Evolutionary conservation across 2,797 vertebrate species (phyloP).

Genomic region (Artibeus jamaicensis): DNA sequence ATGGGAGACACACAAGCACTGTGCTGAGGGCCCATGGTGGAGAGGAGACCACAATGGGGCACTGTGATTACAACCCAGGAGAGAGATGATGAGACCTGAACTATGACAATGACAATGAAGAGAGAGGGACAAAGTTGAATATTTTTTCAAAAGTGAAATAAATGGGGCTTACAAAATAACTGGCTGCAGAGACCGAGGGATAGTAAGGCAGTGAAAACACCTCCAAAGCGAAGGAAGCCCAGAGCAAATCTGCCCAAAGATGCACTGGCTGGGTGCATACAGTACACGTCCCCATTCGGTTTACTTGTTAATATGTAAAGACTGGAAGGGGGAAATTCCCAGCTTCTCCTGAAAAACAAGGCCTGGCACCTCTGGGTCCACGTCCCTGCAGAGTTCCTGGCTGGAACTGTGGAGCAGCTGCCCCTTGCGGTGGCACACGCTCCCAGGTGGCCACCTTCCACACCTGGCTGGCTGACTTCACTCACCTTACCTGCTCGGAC

Average conservation of each 20-base stretch:
- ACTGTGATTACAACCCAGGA: neutral
- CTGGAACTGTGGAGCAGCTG: neutral
- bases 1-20: neutral
- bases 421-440: neutral
- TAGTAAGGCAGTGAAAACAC: neutral
- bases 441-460: fast-evolving
- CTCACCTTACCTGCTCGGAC: too few species aligned
- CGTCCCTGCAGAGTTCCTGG: neutral
- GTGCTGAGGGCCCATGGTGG: neutral
- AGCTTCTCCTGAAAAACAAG: neutral
- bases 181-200: neutral
- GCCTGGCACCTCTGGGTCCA: neutral
- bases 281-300: neutral
- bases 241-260: neutral
- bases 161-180: neutral
- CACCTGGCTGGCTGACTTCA: neutral
- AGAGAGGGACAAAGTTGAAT: neutral
- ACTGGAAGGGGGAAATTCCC: neutral
- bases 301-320: neutral
- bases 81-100: fast-evolving
- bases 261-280: too few species aligned
- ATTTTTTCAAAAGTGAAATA: neutral
- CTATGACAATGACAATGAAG: fast-evolving
- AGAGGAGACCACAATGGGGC: too few species aligned
- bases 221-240: neutral